Percentiles rank a stretch among this genome's conserved stretches.
Evolutionary conservation across 1,140 invertebrate genomes (phyloP).

Genomic region (Amphibalanus amphitrite): DNA sequence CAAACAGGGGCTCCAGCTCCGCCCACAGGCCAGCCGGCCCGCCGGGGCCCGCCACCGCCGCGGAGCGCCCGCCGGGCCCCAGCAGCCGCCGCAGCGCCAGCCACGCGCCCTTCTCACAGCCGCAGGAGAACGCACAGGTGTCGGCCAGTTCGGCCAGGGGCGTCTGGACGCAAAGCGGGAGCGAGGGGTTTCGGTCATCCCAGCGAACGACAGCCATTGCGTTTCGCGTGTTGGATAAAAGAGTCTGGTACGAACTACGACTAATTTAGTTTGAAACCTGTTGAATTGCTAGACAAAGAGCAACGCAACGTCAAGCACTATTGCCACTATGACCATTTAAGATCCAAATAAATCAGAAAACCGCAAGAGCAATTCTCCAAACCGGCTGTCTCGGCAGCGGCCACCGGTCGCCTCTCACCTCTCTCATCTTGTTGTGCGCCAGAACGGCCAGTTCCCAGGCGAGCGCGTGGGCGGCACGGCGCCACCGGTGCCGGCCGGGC

Average conservation of each 20-base stretch:
- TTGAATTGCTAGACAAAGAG: too few species aligned
- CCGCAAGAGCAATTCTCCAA: background rate
- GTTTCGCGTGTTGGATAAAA: too few species aligned
- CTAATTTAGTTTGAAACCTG: too few species aligned
- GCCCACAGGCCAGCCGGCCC: background rate
- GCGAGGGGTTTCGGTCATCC: too few species aligned
- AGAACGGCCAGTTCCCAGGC: background rate
- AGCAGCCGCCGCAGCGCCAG: background rate
- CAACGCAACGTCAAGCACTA: too few species aligned
- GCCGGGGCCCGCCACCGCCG: too few species aligned
- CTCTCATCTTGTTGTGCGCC: background rate
- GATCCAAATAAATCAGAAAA: background rate
- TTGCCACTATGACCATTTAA: background rate
- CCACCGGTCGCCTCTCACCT: background rate
- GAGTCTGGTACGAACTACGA: too few species aligned
- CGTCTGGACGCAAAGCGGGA: background rate
- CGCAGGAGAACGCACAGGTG: background rate
- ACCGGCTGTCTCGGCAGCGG: background rate
- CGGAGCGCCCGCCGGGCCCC: too few species aligned
- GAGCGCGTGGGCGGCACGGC: background rate
- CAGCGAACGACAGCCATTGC: too few species aligned
- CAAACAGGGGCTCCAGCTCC: background rate
- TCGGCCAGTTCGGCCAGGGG: background rate
- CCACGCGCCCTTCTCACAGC: background rate
- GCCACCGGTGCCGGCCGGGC: background rate